Base-by-base conservation (phyloP, 2,113 vertebrate genomes). In the Microtus pennsylvanicus region DNA sequence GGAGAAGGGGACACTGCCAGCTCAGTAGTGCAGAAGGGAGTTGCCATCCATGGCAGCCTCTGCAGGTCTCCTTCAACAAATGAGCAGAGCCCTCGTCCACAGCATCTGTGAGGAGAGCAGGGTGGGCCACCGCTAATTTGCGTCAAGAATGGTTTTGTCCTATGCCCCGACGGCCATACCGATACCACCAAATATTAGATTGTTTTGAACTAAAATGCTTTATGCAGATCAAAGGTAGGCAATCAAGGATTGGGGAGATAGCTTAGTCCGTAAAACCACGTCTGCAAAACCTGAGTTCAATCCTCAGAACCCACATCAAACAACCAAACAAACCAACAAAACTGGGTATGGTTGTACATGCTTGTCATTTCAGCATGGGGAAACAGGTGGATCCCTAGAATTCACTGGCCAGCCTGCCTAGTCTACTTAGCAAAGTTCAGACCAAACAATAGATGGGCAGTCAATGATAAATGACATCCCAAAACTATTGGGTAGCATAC, bases 121-220 rank as follows among this genome's bases (percentile, higher is more conserved):
- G 19, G 21, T 38, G 45, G 8, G 55, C 47, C 17, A 35, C 55
- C 63, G 45, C 24, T 80, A 52, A 50, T 33, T 42, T 61, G 42
- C 75, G 77, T 87, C 74, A 61, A 93, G 80, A 95, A 93, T 35
- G 69, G 67, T 55, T 89, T 93, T 67, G 45, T 55, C n/a, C 55
- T 10, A 75, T 78, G 19, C 21, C 78, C 33, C 58, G 33, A 9
- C 33, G 19, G 61, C 82, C 81, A 85, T 70, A 89, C 61, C 78
- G 30, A 87, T 92, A 91, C 58, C 50, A 87, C 35, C 61, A 89
- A 69, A 74, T 2, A 22, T 38, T 87, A 50, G 33, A n/a, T 85
- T 94, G 24, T 70, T 42, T 85, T 92, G 72, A 87, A 38, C 65
- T 90, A 65, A 94, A 90, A 83, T 86, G 22, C 50, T 94, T 74